These are phyloP conservation scores for Diloba caeruleocephala DNA, from an alignment of 2,888 invertebrate genomes.

Conservation along the genomic window DNA sequence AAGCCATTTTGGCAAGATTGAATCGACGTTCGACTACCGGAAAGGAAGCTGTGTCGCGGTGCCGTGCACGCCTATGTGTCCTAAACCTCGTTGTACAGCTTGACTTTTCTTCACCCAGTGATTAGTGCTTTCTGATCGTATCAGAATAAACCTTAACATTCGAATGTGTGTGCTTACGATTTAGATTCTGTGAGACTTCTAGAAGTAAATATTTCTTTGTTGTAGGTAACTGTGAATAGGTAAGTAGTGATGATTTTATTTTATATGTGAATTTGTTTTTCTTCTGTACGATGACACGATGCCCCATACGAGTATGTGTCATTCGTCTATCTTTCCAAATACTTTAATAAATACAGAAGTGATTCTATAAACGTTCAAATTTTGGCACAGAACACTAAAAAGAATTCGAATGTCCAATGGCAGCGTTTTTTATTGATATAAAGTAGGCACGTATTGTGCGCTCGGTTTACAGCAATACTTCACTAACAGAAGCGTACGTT, in stretches of 20 bases:
- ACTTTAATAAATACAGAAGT: constrained; percentile 13
- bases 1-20: too few relatives aligned
- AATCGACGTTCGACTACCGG: too few relatives aligned
- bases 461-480: constrained; percentile 46
- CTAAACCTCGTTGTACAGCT: too few relatives aligned
- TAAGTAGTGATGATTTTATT: constrained; percentile 6
- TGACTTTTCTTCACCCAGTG: too few relatives aligned
- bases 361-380: constrained; percentile 6
- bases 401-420: constrained; percentile 40
- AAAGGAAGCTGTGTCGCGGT: too few relatives aligned
- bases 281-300: constrained; percentile 1
- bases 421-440: constrained; percentile 46
- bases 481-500: constrained; percentile 46
- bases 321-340: constrained; percentile 5
- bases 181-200: constrained; percentile 26
- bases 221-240: constrained; percentile 19
- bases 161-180: too few relatives aligned
- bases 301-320: constrained; percentile 10
- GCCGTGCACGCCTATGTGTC: too few relatives aligned
- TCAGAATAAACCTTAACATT: too few relatives aligned
- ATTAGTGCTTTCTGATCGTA: too few relatives aligned
- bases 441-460: constrained; percentile 51
- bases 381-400: constrained; percentile 15
- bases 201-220: constrained; percentile 27
- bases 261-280: constrained; percentile 10